Conservation (phyloP, 2,888 invertebrate species). For the Eristalis pertinax region DNA sequence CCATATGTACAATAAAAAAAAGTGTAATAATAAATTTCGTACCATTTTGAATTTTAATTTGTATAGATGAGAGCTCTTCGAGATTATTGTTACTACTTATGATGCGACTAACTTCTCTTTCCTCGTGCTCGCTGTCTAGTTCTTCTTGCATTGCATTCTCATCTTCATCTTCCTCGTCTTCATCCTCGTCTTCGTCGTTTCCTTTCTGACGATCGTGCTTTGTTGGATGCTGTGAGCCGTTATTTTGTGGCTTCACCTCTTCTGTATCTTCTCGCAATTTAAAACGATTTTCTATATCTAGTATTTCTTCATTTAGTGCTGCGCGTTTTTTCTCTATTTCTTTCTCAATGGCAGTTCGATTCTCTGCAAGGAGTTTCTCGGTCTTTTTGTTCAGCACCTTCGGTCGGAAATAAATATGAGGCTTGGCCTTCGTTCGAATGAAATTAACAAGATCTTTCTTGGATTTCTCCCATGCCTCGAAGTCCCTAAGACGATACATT, state of each 20-base stretch:
- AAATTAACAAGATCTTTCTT: conserved; percentile 90
- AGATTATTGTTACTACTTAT: conserved; percentile 61
- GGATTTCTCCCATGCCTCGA: conserved; percentile 92
- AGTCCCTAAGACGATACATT: conserved; percentile 93
- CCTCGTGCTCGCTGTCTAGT: conserved; percentile 58
- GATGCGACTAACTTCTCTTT: conserved; percentile 59
- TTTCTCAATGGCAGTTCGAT: conserved; percentile 85
- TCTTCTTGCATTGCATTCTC: conserved; percentile 38
- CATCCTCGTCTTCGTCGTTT: conserved; percentile 53
- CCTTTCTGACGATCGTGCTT: conserved; percentile 66
- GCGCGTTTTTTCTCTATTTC: conserved; percentile 85
- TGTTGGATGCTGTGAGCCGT: conserved; percentile 35
- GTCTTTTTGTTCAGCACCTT: conserved; percentile 88
- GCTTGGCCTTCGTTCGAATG: conserved; percentile 93
- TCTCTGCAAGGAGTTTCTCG: conserved; percentile 85
- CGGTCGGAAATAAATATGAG: conserved; percentile 94
- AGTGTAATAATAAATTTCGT: not conserved
- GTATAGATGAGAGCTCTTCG: conserved; percentile 60
- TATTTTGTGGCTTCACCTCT: conserved; percentile 38
- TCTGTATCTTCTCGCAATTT: conserved; percentile 74
- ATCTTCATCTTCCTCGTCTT: conserved; percentile 56
- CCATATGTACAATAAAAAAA: not conserved
- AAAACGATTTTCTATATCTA: conserved; percentile 83
- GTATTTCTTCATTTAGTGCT: conserved; percentile 85
- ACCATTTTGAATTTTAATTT: conserved; percentile 69